Evolutionary conservation across 2,113 vertebrate species (phyloP), one percentile per base, ranked within the genome.

Genomic region (Corythaeola cristata): DNA sequence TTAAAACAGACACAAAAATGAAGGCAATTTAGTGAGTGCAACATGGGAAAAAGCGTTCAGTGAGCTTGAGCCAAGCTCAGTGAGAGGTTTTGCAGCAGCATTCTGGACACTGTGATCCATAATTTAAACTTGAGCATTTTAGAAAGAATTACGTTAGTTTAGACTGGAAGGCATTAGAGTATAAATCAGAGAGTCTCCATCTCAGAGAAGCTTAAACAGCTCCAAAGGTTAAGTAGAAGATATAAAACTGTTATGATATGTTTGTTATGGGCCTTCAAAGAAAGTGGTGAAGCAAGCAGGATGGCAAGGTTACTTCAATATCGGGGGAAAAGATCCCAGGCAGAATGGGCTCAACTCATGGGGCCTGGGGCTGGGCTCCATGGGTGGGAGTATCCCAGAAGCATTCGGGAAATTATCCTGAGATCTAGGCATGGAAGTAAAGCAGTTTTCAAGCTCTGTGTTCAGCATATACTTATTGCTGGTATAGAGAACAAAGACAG

Each of bases 221-320:
- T 94, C 49, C 69, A 78, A 93, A 97, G 93, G 85, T 97, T 96
- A 97, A 95, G 93, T 85, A 75, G 90, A 69, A 92, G 79, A 93
- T 83, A 94, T 95, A 94, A 96, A 89, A 75, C 55, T 73, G 67
- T 94, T 93, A 92, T 4, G 30, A 37, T 93, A 52, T 83, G 76
- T 95, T 97, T 95, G 69, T 90, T 94, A 85, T 45, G 16, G n/a
- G 44, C 33, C 60, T 89, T 95, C 84, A 78, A 87, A 90, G 28
- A 58, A 90, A 91, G 22, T 35, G 68, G 39, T 58, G 67, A 85
- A 87, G 59, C 67, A 93, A 95, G 80, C 28, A 83, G 71, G n/a
- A 50, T 66, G 32, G 32, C 69, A 89, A 95, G 59, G 67, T 92
- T 80, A 72, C 37, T 71, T 59, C 45, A 85, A 14, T 82, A 74